These are phyloP conservation scores for Dipodomys stephensi DNA, from an alignment of 2,113 vertebrate genomes.

Conservation along the genomic window DNA sequence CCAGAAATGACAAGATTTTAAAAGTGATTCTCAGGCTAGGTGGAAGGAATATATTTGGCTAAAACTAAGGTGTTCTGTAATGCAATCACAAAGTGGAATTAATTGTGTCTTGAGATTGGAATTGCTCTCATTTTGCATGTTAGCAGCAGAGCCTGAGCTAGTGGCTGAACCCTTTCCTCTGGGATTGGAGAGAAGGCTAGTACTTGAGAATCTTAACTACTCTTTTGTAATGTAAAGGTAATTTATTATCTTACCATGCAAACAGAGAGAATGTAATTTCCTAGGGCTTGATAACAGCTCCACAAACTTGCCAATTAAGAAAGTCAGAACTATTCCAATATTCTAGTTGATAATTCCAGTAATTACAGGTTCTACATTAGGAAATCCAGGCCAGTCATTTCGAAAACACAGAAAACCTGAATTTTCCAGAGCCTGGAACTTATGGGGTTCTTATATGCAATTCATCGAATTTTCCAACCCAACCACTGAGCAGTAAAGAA, in stretches of 20 bases:
- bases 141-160: neutral
- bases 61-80: slow-evolving; percentile 61
- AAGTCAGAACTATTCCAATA: neutral
- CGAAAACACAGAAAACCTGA: neutral
- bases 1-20: neutral
- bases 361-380: neutral
- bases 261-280: neutral
- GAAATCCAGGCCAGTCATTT: neutral
- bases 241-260: neutral
- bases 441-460: neutral
- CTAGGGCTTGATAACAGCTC: neutral
- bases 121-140: slow-evolving; percentile 21
- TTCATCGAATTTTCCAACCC: neutral
- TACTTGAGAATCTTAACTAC: neutral
- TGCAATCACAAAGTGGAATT: neutral
- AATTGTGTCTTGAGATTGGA: slow-evolving; percentile 24
- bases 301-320: neutral
- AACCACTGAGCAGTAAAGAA: neutral
- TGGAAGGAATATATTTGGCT: slow-evolving; percentile 8
- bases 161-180: neutral
- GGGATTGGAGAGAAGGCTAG: neutral
- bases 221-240: neutral
- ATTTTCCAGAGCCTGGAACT: neutral
- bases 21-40: neutral
- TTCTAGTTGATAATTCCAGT: neutral